A percentile compares a stretch with the other conserved stretches of the same genome.
phyloP scores from a whole-genome alignment of 2,797 vertebrate species.

The Falco biarmicus region DNA sequence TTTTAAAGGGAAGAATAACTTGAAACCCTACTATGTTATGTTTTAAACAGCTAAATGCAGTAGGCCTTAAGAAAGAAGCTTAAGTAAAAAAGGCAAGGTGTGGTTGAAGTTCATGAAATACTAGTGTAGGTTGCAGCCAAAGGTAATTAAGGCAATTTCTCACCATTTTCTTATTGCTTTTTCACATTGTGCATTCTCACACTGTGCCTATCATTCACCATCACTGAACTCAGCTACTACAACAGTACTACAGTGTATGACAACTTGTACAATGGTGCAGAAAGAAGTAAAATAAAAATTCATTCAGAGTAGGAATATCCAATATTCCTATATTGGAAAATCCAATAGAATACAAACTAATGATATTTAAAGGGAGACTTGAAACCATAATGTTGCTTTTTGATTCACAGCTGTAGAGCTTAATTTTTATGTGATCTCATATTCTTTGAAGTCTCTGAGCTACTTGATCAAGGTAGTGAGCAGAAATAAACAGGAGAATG shows the following conservation, averaged over 20 bases:
- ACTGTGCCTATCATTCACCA: background rate
- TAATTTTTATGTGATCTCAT: background rate
- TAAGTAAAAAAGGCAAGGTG: background rate
- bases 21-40: background rate
- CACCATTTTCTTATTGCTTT: background rate
- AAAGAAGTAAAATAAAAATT: background rate
- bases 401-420: background rate
- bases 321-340: no score
- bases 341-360: background rate
- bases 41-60: background rate
- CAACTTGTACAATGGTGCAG: background rate
- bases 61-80: background rate
- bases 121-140: background rate
- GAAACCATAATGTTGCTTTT: background rate
- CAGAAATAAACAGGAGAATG: background rate
- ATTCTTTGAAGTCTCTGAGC: background rate
- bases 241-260: background rate
- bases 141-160: background rate
- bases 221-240: background rate
- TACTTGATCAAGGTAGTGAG: background rate
- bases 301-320: background rate
- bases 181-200: background rate
- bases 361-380: background rate
- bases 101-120: background rate
- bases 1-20: background rate